Percentiles rank a stretch among this genome's conserved stretches.
Conservation (phyloP, 2,888 invertebrate species). For the Linnaemya tessellans region DNA sequence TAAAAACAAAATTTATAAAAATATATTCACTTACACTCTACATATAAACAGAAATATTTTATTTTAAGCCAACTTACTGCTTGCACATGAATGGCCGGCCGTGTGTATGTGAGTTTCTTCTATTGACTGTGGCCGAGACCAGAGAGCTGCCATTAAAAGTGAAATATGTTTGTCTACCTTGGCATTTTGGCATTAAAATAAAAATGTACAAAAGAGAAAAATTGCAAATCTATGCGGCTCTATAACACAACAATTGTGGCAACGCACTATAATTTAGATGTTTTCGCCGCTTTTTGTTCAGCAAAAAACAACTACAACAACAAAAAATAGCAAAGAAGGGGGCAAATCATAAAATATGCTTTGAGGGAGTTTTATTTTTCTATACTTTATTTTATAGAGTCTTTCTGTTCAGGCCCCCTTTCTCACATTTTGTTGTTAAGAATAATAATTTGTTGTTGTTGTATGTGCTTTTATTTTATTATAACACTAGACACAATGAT, state of each 20-base stretch:
- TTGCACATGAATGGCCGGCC: not conserved
- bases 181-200: constrained; percentile 61
- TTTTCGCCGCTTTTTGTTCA: constrained; percentile 61
- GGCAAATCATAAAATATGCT: constrained; percentile 56
- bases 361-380: constrained; percentile 61
- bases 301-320: no score
- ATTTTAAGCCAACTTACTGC: not conserved
- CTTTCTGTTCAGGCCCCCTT: constrained; percentile 35
- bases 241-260: constrained; percentile 19
- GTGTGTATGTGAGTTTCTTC: not conserved
- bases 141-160: constrained; percentile 66
- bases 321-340: constrained; percentile 11
- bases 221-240: constrained; percentile 32
- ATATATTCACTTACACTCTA: not conserved
- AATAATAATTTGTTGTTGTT: constrained; percentile 23
- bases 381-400: not conserved
- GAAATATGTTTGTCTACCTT: constrained; percentile 68
- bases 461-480: constrained; percentile 47
- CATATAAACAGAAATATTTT: constrained; percentile 21
- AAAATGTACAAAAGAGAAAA: constrained; percentile 24
- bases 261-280: constrained; percentile 71
- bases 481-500: constrained; percentile 67
- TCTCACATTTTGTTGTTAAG: constrained; percentile 53
- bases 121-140: constrained; percentile 4
- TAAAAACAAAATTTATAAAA: not conserved